Percentiles rank a stretch among this genome's conserved stretches.
Conservation (phyloP, 2,888 invertebrate species). For the Leptinotarsa haldemani region DNA sequence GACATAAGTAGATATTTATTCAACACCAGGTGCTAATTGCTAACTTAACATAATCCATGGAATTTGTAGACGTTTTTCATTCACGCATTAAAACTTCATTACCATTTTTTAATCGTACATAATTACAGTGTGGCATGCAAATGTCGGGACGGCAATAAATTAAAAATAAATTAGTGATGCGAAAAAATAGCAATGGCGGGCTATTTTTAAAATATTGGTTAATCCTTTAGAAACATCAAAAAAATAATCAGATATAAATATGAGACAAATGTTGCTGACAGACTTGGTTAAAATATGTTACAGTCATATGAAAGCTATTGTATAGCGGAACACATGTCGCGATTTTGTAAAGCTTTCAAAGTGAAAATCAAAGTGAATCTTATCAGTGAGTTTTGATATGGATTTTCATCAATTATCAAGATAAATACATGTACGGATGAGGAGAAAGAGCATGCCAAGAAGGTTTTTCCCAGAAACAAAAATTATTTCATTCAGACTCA, state of each 20-base stretch:
- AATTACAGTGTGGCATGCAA: constrained; percentile 42
- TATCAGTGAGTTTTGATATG: too few relatives aligned
- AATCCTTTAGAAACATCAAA: background rate
- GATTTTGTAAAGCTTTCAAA: too few relatives aligned
- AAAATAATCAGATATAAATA: background rate
- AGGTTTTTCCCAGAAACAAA: too few relatives aligned
- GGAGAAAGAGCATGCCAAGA: too few relatives aligned
- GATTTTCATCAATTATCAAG: too few relatives aligned
- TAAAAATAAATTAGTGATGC: constrained; percentile 33
- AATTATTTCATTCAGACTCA: too few relatives aligned
- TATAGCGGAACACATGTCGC: too few relatives aligned
- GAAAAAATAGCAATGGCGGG: background rate
- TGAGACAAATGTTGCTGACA: background rate
- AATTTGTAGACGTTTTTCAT: constrained; percentile 7
- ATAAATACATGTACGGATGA: too few relatives aligned
- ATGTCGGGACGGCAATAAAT: constrained; percentile 34
- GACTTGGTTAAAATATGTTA: too few relatives aligned
- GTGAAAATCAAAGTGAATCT: too few relatives aligned
- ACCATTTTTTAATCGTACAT: constrained; percentile 26
- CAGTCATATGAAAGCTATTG: too few relatives aligned
- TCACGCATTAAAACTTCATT: constrained; percentile 1
- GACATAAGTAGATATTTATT: background rate
- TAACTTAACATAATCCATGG: background rate
- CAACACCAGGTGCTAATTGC: constrained; percentile 6
- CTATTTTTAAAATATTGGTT: background rate